phyloP scores from a whole-genome alignment of 2,888 invertebrate genomes.

The Amorpha juglandis region DNA sequence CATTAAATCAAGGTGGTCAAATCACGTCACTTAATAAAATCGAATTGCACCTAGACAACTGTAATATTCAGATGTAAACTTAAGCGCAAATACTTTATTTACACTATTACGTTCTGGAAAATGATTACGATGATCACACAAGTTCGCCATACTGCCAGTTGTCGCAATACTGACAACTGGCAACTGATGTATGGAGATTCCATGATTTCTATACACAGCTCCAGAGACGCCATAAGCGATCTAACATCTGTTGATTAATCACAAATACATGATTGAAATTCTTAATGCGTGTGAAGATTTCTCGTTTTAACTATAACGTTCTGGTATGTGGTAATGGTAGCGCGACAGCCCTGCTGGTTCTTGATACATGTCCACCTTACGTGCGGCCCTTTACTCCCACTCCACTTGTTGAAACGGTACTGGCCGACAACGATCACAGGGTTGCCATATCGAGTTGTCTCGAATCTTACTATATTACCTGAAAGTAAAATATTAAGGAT shows the following conservation, averaged over 20 bases:
- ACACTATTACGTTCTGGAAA: not conserved
- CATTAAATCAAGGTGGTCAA: too few relatives aligned
- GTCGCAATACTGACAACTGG: not conserved
- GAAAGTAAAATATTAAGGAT: not conserved
- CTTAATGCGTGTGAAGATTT: conserved; percentile 53
- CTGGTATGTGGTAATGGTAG: conserved; percentile 56
- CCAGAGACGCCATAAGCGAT: not conserved
- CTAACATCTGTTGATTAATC: not conserved
- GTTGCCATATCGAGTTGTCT: conserved; percentile 62
- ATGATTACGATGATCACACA: not conserved
- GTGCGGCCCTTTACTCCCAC: conserved; percentile 54
- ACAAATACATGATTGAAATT: not conserved
- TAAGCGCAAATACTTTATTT: too few relatives aligned
- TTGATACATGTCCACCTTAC: conserved; percentile 64
- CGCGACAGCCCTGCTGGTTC: conserved; percentile 61
- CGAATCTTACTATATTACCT: conserved; percentile 37
- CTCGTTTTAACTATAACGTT: conserved; percentile 53
- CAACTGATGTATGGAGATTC: not conserved
- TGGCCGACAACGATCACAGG: conserved; percentile 63
- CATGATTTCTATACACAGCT: not conserved
- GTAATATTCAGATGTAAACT: too few relatives aligned
- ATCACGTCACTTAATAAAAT: too few relatives aligned
- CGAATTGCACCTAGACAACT: too few relatives aligned
- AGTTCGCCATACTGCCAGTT: not conserved
- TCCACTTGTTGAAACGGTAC: conserved; percentile 63